phyloP scores from a whole-genome alignment of 2,888 invertebrate species.

The Orthosia gracilis region DNA sequence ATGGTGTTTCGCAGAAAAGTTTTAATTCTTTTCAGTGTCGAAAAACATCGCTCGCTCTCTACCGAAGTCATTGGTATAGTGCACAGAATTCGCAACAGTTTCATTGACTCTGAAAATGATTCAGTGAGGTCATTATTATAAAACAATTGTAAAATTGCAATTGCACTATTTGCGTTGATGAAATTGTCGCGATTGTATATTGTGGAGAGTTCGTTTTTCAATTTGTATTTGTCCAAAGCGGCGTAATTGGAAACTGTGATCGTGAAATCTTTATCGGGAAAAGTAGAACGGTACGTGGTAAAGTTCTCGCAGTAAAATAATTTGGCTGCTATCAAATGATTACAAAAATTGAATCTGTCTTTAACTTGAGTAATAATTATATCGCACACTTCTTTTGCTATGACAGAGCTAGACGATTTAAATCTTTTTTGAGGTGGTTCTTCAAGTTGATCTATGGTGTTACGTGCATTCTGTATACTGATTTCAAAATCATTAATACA shows the following conservation, averaged over 20 bases:
- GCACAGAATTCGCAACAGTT: too few species aligned
- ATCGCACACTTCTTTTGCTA: conserved; percentile 8
- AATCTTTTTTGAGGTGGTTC: conserved; percentile 2
- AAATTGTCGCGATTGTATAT: conserved; percentile 3
- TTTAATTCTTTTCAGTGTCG: too few species aligned
- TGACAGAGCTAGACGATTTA: not conserved
- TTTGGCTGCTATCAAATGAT: conserved; percentile 6
- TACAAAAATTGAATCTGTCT: conserved; percentile 8
- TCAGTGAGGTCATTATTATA: too few species aligned
- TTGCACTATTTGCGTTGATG: not conserved
- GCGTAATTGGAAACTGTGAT: not conserved
- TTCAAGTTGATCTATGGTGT: not conserved
- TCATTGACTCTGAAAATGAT: too few species aligned
- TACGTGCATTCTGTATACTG: conserved; percentile 3
- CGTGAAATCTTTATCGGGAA: not conserved
- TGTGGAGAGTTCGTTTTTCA: conserved; percentile 1
- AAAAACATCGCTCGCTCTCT: too few species aligned
- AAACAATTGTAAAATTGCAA: conserved; percentile 10
- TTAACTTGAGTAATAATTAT: not conserved
- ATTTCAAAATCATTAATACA: conserved; percentile 3
- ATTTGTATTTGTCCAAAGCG: not conserved
- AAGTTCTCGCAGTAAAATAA: conserved; percentile 13
- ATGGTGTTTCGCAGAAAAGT: too few species aligned
- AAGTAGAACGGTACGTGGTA: not conserved
- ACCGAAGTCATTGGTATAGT: too few species aligned